A percentile compares a stretch with the other conserved stretches of the same genome.
Evolutionary conservation across 2,113 vertebrate genomes (phyloP).

Genomic region (Bubo blakistoni): DNA sequence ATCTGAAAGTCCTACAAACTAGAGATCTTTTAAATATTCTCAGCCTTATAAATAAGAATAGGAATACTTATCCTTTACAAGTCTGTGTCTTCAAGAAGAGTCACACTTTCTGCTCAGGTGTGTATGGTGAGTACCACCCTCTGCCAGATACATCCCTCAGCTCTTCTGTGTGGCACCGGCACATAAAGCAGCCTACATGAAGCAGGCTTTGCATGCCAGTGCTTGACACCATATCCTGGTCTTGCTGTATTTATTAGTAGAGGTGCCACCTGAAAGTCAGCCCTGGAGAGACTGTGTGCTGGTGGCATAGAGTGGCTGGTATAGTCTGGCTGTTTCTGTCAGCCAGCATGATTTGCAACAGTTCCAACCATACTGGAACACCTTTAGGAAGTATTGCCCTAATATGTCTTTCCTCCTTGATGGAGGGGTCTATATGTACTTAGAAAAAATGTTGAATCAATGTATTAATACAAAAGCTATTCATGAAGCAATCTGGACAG

Average conservation of each 20-base stretch:
- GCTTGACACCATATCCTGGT: not conserved
- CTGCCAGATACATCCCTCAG: not conserved
- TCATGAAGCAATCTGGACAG: not conserved
- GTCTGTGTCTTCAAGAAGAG: not conserved
- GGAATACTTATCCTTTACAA: not conserved
- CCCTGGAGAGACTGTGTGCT: too few relatives aligned
- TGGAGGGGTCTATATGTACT: not conserved
- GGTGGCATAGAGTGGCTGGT: not conserved
- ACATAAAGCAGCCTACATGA: not conserved
- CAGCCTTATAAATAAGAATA: not conserved
- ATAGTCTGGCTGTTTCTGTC: not conserved
- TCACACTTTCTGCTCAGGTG: not conserved
- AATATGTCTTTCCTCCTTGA: not conserved
- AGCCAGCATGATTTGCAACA: not conserved
- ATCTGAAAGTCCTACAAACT: not conserved
- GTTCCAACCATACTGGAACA: not conserved
- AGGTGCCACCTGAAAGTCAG: not conserved
- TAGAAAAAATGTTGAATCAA: not conserved
- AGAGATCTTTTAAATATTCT: not conserved
- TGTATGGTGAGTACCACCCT: not conserved
- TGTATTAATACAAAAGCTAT: not conserved
- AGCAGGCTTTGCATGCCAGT: not conserved
- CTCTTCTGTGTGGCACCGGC: not conserved
- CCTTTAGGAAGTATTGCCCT: not conserved
- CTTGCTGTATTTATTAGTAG: not conserved